These are phyloP conservation scores for Anarsia innoxiella DNA, from an alignment of 2,888 invertebrate genomes.

Conservation along the genomic window DNA sequence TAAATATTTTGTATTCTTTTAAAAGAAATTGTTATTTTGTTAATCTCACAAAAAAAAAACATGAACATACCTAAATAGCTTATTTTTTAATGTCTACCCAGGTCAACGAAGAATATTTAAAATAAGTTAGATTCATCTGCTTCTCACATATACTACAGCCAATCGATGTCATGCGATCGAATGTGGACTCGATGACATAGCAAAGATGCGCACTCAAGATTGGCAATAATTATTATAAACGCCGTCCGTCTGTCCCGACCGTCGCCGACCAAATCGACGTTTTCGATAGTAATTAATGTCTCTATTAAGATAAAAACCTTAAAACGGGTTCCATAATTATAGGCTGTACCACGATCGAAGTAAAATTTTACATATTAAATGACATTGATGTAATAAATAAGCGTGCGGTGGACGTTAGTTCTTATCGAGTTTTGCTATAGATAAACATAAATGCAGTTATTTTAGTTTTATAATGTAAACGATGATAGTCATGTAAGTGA, in stretches of 20 bases:
- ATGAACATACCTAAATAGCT: no score
- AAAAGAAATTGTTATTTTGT: no score
- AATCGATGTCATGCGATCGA: slow-evolving; percentile 34
- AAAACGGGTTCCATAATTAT: slow-evolving; percentile 17
- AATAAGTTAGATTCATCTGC: background rate
- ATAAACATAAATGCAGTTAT: no score
- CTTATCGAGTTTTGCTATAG: no score
- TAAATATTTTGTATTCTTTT: no score
- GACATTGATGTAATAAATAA: slow-evolving; percentile 6
- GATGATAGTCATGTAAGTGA: no score
- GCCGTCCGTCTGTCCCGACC: slow-evolving; percentile 23
- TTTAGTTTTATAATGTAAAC: no score
- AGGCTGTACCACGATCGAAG: slow-evolving; percentile 5
- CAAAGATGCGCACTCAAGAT: slow-evolving; percentile 41
- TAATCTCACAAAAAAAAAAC: no score
- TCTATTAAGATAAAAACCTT: slow-evolving; percentile 18
- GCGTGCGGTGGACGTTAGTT: background rate
- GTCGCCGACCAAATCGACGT: slow-evolving; percentile 26
- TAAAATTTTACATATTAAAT: slow-evolving; percentile 10
- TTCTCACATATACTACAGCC: slow-evolving; percentile 23
- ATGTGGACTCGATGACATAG: slow-evolving; percentile 38
- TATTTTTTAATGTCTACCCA: no score
- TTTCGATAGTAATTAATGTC: slow-evolving; percentile 31
- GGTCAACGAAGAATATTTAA: no score
- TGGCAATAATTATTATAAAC: slow-evolving; percentile 43